Conservation (phyloP, 2,113 vertebrate species). For the Tetrax tetrax region DNA sequence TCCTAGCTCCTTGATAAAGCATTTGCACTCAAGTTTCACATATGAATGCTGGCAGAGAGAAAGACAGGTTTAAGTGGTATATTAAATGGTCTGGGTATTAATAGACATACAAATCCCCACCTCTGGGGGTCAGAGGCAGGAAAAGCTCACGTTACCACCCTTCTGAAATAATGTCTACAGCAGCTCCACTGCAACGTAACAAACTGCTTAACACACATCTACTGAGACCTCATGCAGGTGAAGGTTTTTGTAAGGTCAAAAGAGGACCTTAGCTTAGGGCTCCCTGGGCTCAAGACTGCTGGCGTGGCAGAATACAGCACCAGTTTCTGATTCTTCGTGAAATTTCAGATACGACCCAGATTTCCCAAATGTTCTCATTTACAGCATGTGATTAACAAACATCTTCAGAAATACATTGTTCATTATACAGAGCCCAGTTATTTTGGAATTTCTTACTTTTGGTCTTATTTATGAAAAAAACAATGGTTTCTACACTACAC, state of each 20-base stretch:
- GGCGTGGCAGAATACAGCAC: not conserved
- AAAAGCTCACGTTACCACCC: not conserved
- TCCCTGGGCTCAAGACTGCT: not conserved
- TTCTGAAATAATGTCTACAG: not conserved
- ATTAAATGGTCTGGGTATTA: not conserved
- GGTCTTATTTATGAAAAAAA: not conserved
- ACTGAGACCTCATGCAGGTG: not conserved
- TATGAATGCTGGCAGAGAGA: not conserved
- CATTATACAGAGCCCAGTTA: not conserved
- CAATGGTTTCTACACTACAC: not conserved
- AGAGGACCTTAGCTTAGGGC: not conserved
- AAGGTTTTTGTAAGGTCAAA: not conserved
- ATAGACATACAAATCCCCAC: constrained; percentile 8
- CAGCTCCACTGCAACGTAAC: not conserved
- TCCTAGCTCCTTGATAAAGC: not conserved
- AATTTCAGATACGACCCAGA: not conserved
- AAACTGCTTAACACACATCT: not conserved
- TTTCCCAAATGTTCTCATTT: not conserved
- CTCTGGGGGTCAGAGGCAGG: not conserved
- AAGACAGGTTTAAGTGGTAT: not conserved
- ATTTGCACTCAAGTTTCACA: not conserved
- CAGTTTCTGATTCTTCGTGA: not conserved
- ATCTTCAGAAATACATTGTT: not conserved
- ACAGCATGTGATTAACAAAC: not conserved
- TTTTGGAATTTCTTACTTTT: not conserved